phyloP scores from a whole-genome alignment of 2,888 invertebrate species.

The Pyrrhosoma nymphula region DNA sequence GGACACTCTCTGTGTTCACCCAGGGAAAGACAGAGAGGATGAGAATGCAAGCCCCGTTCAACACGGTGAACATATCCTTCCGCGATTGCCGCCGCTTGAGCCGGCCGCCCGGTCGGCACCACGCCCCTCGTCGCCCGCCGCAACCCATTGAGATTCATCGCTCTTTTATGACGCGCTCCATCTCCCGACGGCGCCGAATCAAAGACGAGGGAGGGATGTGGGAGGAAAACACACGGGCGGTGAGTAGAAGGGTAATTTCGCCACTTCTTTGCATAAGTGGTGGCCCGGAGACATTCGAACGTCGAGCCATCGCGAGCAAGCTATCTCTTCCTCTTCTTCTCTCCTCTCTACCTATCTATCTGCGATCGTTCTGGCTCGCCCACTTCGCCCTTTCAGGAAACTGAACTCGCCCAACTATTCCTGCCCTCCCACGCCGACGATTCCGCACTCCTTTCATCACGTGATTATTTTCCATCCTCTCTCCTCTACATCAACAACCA shows the following conservation, averaged over 20 bases:
- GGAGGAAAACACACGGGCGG: slow-evolving; percentile 38
- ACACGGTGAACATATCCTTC: not conserved
- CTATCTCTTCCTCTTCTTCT: too few species aligned
- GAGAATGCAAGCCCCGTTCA: not conserved
- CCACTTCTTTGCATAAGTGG: slow-evolving; percentile 47
- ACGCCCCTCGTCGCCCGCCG: not conserved
- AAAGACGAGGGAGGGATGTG: not conserved
- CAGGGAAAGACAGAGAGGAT: not conserved
- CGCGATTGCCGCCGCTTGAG: not conserved
- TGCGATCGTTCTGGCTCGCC: not conserved
- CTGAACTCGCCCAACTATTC: too few species aligned
- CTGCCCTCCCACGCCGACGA: not conserved
- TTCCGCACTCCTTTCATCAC: too few species aligned
- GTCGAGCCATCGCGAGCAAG: not conserved
- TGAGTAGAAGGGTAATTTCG: slow-evolving; percentile 43
- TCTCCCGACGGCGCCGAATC: not conserved
- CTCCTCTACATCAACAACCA: too few species aligned
- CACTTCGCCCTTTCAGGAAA: not conserved
- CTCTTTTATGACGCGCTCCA: slow-evolving; percentile 25
- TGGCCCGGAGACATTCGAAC: slow-evolving; percentile 27
- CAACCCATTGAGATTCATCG: slow-evolving; percentile 34
- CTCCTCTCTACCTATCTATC: not conserved
- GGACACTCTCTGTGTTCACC: not conserved
- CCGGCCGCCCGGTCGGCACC: not conserved
- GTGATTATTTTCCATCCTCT: too few species aligned